phyloP scores from a whole-genome alignment of 2,113 vertebrate species.

The Sinocyclocheilus maitianheensis region DNA sequence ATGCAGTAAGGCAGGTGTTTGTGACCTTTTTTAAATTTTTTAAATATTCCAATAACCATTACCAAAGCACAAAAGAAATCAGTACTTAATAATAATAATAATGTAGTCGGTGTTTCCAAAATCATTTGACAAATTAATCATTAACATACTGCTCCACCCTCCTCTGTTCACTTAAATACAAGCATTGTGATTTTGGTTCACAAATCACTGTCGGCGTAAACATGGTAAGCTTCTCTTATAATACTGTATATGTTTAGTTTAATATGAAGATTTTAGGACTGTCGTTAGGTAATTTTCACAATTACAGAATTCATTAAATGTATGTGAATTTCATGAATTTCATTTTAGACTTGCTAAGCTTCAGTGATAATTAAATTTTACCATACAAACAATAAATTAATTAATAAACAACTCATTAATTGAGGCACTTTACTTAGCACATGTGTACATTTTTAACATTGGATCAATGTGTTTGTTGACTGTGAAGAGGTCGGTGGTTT shows the following conservation, averaged over 20 bases:
- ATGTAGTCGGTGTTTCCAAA: background rate
- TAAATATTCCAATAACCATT: background rate
- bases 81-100: background rate
- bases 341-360: background rate
- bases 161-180: slow-evolving; percentile 13
- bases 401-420: no score
- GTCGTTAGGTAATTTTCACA: background rate
- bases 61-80: background rate
- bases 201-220: background rate
- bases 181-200: background rate
- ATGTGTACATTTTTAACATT: no score
- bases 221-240: background rate
- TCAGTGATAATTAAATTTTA: no score
- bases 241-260: background rate
- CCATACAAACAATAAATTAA: no score
- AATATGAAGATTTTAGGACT: background rate
- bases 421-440: no score
- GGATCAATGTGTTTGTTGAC: background rate
- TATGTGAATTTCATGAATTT: background rate
- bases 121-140: background rate
- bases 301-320: background rate
- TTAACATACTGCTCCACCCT: background rate
- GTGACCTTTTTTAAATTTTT: background rate
- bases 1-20: background rate
- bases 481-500: slow-evolving; percentile 6